A percentile compares a stretch with the other conserved stretches of the same genome.
Conservation (phyloP, 2,113 vertebrate species). For the Canis aureus region DNA sequence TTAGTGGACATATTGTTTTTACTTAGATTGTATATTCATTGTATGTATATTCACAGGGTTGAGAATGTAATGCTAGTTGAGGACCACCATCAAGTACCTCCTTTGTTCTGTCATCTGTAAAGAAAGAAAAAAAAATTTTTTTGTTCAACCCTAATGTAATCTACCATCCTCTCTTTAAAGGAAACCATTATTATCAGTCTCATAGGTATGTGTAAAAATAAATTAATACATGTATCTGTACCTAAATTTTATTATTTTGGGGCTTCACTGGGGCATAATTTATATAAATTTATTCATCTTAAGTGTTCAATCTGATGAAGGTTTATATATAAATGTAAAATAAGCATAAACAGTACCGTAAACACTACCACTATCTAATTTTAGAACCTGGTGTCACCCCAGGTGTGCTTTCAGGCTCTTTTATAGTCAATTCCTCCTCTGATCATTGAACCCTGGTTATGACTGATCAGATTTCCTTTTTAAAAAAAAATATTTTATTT, state of each 20-base stretch:
- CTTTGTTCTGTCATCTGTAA: not conserved
- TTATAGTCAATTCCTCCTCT: not conserved
- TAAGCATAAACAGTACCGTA: not conserved
- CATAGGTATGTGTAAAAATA: not conserved
- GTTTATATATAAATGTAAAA: not conserved
- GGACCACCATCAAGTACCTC: not conserved
- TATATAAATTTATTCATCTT: not conserved
- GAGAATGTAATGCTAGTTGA: not conserved
- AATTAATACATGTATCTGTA: not conserved
- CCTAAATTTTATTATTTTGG: not conserved
- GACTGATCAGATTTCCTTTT: not conserved
- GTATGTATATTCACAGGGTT: not conserved
- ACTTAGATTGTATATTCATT: not conserved
- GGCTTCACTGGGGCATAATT: not conserved
- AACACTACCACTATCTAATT: not conserved
- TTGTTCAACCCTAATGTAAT: not conserved
- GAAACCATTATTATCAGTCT: not conserved
- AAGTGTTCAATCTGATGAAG: not conserved
- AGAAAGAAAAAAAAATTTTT: not conserved
- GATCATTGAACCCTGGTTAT: not conserved
- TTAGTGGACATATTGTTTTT: not conserved
- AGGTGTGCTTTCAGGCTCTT: not conserved
- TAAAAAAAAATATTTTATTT: no score
- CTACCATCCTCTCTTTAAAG: not conserved
- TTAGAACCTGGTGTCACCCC: not conserved